phyloP scores from a whole-genome alignment of 2,888 invertebrate genomes.

The Melanargia galathea region DNA sequence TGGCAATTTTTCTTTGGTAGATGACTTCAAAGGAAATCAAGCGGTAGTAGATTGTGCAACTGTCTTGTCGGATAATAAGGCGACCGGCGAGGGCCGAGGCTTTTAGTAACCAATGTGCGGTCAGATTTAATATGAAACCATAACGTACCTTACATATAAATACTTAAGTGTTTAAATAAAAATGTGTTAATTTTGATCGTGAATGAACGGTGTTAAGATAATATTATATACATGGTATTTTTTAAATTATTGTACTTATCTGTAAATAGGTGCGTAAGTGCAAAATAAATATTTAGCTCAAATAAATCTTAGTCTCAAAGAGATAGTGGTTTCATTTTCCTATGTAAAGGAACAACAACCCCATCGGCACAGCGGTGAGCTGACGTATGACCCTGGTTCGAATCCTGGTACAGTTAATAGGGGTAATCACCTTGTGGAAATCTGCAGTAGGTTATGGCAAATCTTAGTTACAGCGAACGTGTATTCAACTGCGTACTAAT shows the following conservation, averaged over 20 bases:
- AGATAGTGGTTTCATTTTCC: conserved; percentile 34
- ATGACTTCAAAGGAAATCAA: neutral
- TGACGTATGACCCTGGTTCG: neutral
- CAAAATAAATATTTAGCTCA: conserved; percentile 61
- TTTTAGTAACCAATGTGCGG: neutral
- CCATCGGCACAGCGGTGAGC: too few relatives aligned
- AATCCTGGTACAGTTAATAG: neutral
- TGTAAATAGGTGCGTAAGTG: conserved; percentile 45
- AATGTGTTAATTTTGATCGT: conserved; percentile 39
- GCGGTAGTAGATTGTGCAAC: neutral
- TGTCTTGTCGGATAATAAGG: too few relatives aligned
- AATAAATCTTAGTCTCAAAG: conserved; percentile 55
- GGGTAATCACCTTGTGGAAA: neutral
- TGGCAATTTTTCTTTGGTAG: too few relatives aligned
- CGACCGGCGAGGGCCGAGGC: too few relatives aligned
- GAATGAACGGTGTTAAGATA: conserved; percentile 37
- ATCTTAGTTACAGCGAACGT: too few relatives aligned
- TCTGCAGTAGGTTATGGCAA: too few relatives aligned
- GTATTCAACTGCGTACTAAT: too few relatives aligned
- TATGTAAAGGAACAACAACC: neutral
- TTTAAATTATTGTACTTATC: conserved; percentile 42
- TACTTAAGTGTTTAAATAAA: conserved; percentile 46
- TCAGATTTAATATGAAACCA: conserved; percentile 27
- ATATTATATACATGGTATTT: conserved; percentile 38
- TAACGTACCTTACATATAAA: conserved; percentile 39